Conservation (phyloP, 2,797 vertebrate species). For the Gallinago nigripennis region DNA sequence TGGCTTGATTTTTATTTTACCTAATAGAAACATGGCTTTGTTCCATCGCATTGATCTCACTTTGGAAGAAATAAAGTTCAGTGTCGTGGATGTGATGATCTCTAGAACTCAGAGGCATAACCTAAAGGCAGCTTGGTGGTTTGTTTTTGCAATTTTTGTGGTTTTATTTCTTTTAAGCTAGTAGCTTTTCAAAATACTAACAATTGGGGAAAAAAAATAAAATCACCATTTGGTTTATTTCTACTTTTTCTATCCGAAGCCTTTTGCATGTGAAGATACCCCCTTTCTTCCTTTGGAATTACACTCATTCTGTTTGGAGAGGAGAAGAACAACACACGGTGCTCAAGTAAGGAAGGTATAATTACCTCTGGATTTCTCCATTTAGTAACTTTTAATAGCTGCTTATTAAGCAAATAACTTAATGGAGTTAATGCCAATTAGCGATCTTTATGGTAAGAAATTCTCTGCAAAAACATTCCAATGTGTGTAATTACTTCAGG, state of each 20-base stretch:
- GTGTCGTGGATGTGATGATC: neutral
- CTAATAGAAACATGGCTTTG: neutral
- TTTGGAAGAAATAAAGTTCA: neutral
- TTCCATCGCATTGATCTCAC: neutral
- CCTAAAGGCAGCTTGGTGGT: neutral
- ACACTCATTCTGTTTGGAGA: neutral
- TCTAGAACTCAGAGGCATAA: neutral
- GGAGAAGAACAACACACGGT: neutral
- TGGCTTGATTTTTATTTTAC: neutral
- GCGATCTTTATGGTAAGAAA: neutral
- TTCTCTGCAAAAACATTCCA: neutral
- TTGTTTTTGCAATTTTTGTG: neutral
- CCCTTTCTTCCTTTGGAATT: neutral
- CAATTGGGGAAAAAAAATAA: neutral
- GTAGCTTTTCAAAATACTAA: neutral
- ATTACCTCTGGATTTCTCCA: slow-evolving; percentile 1
- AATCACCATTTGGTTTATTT: neutral
- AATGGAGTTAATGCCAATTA: neutral
- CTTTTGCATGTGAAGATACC: neutral
- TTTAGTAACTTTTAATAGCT: slow-evolving; percentile 25
- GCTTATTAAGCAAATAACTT: slow-evolving; percentile 25
- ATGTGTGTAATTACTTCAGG: neutral
- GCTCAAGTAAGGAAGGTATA: neutral
- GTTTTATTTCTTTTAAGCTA: neutral
- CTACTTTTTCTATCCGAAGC: neutral